Conservation (phyloP, 1,140 invertebrate genomes). For the Drosophila sproati region DNA sequence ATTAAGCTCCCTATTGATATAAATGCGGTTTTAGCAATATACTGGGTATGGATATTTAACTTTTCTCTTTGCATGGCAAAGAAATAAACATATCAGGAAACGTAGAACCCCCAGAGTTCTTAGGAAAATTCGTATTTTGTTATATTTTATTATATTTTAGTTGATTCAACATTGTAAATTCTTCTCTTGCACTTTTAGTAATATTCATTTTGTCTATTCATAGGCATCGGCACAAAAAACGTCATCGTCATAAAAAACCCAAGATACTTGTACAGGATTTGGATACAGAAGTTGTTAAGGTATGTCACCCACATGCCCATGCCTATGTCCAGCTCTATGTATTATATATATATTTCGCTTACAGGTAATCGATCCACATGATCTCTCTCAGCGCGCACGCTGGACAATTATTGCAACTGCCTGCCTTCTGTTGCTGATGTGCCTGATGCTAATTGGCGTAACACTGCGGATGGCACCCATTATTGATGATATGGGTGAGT, state of each 20-base stretch:
- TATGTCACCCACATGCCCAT: background rate
- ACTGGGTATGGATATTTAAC: too few relatives aligned
- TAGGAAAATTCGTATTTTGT: too few relatives aligned
- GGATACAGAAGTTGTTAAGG: conserved; percentile 83
- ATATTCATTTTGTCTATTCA: background rate
- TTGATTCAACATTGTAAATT: too few relatives aligned
- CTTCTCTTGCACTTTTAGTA: background rate
- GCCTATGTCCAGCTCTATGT: background rate
- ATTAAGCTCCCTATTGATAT: conserved; percentile 32
- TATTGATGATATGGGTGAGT: conserved; percentile 96
- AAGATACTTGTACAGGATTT: conserved; percentile 84
- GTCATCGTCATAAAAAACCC: conserved; percentile 84
- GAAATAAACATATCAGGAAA: too few relatives aligned
- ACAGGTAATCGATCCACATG: conserved; percentile 89
- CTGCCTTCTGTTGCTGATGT: conserved; percentile 93
- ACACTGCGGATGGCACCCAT: conserved; percentile 95
- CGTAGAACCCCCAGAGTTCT: too few relatives aligned
- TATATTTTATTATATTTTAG: too few relatives aligned
- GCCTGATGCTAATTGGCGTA: conserved; percentile 93
- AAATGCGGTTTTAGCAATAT: background rate
- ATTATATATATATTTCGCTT: background rate
- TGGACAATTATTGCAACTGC: conserved; percentile 96
- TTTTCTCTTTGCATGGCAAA: background rate
- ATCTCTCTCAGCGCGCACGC: conserved; percentile 91
- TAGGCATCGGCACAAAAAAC: conserved; percentile 83